Percentiles rank a stretch among this genome's conserved stretches.
These are phyloP conservation scores for Caenorhabditis panamensis DNA, from an alignment of 2,888 invertebrate genomes.

Conservation along the genomic window DNA sequence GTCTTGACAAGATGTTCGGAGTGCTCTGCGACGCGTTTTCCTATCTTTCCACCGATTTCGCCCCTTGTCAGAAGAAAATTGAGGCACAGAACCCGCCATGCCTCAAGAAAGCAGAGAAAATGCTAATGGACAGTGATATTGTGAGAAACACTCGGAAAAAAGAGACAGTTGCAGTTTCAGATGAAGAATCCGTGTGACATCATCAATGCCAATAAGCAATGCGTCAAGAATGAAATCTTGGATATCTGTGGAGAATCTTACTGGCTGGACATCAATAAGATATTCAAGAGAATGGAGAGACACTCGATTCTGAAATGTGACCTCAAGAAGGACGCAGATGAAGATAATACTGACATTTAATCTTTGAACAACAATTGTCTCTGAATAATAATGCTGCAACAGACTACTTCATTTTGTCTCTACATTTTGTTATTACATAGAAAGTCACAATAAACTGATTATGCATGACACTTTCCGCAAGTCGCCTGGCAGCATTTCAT, in stretches of 20 bases:
- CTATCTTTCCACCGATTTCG: slow-evolving; percentile 51
- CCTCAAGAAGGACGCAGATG: not conserved
- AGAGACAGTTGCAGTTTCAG: slow-evolving; percentile 11
- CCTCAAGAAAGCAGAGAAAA: slow-evolving; percentile 35
- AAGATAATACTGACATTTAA: no score
- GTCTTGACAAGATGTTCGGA: slow-evolving; percentile 37
- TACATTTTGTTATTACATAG: not conserved
- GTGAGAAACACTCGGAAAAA: not conserved
- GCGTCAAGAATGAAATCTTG: slow-evolving; percentile 32
- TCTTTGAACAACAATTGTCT: no score
- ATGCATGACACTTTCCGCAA: slow-evolving; percentile 53
- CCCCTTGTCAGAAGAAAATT: slow-evolving; percentile 45
- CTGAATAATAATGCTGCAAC: not conserved
- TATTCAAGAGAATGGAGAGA: slow-evolving; percentile 14
- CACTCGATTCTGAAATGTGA: slow-evolving; percentile 33
- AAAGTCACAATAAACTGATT: not conserved
- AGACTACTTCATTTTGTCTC: not conserved
- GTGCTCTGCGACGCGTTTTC: slow-evolving; percentile 41
- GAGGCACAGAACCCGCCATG: slow-evolving; percentile 36
- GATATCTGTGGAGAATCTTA: slow-evolving; percentile 39
- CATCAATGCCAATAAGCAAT: slow-evolving; percentile 4
- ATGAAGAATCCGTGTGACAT: slow-evolving; percentile 25
- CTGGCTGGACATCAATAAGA: slow-evolving; percentile 29
- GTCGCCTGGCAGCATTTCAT: slow-evolving; percentile 58
- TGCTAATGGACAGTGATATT: not conserved